These are phyloP conservation scores for Bothrops jararaca DNA, from an alignment of 2,113 vertebrate species.

Conservation along the genomic window DNA sequence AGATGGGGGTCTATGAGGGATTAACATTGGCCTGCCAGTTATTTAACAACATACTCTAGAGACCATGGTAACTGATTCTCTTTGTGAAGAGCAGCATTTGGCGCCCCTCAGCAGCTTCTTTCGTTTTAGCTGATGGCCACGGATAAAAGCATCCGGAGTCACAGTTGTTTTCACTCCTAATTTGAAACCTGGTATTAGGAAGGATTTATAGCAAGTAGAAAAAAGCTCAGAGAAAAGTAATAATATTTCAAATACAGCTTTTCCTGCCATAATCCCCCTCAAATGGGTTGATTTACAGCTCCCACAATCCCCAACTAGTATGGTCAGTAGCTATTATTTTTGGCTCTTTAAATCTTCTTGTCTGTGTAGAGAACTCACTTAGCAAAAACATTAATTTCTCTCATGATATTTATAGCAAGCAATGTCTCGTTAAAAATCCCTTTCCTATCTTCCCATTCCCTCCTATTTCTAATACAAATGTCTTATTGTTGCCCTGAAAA, in stretches of 20 bases:
- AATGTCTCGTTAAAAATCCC: neutral
- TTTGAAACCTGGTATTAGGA: neutral
- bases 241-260: neutral
- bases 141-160: neutral
- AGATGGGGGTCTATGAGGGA: neutral
- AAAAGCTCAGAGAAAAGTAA: neutral
- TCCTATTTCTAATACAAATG: neutral
- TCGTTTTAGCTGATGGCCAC: neutral
- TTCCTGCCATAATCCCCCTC: neutral
- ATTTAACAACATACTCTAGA: constrained; percentile 2
- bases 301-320: neutral
- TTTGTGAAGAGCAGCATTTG: neutral
- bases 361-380: neutral
- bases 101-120: neutral
- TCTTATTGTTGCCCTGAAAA: neutral
- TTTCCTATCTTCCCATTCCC: neutral
- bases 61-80: neutral
- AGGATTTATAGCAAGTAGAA: neutral
- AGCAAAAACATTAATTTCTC: neutral
- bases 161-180: neutral
- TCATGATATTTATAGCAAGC: neutral
- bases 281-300: neutral
- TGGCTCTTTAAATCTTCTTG: neutral
- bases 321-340: neutral
- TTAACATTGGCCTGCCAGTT: neutral